Evolutionary conservation across 1,140 invertebrate species (phyloP), one percentile per base, ranked within the genome.

Genomic region (Dendroctonus valens): DNA sequence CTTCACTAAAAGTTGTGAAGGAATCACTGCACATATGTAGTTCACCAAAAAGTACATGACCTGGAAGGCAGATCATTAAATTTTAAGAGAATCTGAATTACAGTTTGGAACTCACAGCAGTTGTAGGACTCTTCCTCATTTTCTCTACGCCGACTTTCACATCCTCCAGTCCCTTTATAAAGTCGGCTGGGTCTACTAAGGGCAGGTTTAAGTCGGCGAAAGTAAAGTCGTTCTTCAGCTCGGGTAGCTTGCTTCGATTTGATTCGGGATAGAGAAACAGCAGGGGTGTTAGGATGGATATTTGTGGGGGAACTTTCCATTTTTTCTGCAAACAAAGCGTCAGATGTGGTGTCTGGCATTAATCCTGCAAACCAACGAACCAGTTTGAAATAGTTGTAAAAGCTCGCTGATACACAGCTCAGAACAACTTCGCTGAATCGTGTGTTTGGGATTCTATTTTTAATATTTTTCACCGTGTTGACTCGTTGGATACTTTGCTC

Each of bases 201-300:
- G 59, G 49, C 49, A 61, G n/a, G 6, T 51, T 14, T 12, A 61
- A 41, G 14, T 7, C 7, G 6, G 9, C 15, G 41, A 61, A 61
- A 12, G 59, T 61, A 52, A 61, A 61, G 7, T 61, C 48, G 14
- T 52, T 61, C 40, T 41, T 50, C 7, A 61, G 39, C 4, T 51
- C 15, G 5, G 7, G 6, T 14, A 12, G 12, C 26, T 40, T 37
- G 38, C 8, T n/a, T 1, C 7, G 4, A 14, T 40, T 41, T 12
- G 7, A 26, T 26, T 26, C 8, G 7, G 46, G 6, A 37, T 7
- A 12, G 5, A 8, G 5, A 7, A 51, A 26, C 8, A 61, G 8
- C 7, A 50, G 14, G 5, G 40, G 38, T 5, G 42, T 11, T 26
- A 61, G 8, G n/a, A 26, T 12, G n/a, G 49, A 61, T 4, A 61